Percentiles rank a stretch among this genome's conserved stretches.
Conservation (phyloP, 2,797 vertebrate species). For the Pseudopleuronectes americanus region DNA sequence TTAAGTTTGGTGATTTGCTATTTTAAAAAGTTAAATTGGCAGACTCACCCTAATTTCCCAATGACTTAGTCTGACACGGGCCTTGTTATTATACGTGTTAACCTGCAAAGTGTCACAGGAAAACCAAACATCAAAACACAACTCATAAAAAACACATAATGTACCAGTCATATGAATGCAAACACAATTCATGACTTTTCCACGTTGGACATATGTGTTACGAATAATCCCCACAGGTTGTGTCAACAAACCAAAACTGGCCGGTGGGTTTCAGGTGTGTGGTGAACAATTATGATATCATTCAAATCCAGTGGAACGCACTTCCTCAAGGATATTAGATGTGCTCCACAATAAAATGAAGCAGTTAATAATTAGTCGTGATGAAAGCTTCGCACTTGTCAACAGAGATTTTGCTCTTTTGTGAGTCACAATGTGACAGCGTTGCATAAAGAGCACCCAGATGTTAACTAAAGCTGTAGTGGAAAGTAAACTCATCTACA, state of each 20-base stretch:
- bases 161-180: conserved; percentile 18
- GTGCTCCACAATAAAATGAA: conserved; percentile 20
- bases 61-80: too few relatives aligned
- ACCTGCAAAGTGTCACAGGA: neutral
- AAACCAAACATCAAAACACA: neutral
- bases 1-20: neutral
- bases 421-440: conserved; percentile 21
- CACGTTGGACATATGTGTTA: conserved; percentile 29
- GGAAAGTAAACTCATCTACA: conserved; percentile 38
- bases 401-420: conserved; percentile 20
- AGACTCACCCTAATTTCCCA: too few relatives aligned
- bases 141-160: conserved; percentile 9
- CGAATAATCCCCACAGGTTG: conserved; percentile 15
- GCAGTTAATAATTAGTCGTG: conserved; percentile 41
- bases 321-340: conserved; percentile 70
- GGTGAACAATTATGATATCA: conserved; percentile 47
- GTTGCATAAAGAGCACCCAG: conserved; percentile 4
- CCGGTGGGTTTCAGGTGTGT: conserved; percentile 30
- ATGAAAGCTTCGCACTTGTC: conserved; percentile 11
- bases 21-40: neutral
- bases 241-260: conserved; percentile 47
- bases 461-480: conserved; percentile 20
- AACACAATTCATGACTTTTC: conserved; percentile 40
- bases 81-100: too few relatives aligned
- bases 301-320: conserved; percentile 32